Percentiles rank a stretch among this genome's conserved stretches.
phyloP scores from a whole-genome alignment of 2,797 vertebrate genomes.

The Ataeniobius toweri region DNA sequence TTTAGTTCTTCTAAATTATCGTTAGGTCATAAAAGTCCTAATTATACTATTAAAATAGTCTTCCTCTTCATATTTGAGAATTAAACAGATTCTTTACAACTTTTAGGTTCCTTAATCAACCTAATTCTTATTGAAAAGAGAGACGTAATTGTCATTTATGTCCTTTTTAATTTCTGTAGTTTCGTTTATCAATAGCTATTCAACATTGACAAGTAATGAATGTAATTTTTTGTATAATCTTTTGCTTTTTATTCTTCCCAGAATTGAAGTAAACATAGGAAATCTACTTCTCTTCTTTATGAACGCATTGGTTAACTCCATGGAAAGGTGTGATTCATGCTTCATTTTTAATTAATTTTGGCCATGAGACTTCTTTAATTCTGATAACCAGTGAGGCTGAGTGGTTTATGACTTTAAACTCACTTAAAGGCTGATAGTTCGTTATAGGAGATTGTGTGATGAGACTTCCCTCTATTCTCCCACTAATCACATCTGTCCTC shows the following conservation, averaged over 20 bases:
- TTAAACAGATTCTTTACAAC: not conserved
- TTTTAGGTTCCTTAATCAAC: not conserved
- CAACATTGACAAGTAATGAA: not conserved
- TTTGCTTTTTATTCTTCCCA: not conserved
- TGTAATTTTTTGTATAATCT: not conserved
- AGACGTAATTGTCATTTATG: not conserved
- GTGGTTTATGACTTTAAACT: not conserved
- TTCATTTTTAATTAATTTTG: not conserved
- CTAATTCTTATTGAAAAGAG: not conserved
- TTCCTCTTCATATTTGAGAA: not conserved
- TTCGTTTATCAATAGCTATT: slow-evolving; percentile 1
- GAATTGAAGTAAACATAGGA: not conserved
- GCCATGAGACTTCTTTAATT: not conserved
- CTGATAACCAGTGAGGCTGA: not conserved
- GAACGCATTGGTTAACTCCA: not conserved
- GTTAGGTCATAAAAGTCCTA: not conserved
- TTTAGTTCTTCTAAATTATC: not conserved
- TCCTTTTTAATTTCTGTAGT: not conserved
- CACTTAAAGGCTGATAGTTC: too few relatives aligned
- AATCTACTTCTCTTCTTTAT: not conserved
- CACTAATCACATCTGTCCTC: slow-evolving; percentile 1
- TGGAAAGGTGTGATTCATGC: not conserved
- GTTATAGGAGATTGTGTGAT: slow-evolving; percentile 5
- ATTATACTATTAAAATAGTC: not conserved
- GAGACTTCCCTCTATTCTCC: not conserved